These are phyloP conservation scores for Gobiocypris rarus DNA, from an alignment of 2,113 vertebrate species.

Conservation along the genomic window DNA sequence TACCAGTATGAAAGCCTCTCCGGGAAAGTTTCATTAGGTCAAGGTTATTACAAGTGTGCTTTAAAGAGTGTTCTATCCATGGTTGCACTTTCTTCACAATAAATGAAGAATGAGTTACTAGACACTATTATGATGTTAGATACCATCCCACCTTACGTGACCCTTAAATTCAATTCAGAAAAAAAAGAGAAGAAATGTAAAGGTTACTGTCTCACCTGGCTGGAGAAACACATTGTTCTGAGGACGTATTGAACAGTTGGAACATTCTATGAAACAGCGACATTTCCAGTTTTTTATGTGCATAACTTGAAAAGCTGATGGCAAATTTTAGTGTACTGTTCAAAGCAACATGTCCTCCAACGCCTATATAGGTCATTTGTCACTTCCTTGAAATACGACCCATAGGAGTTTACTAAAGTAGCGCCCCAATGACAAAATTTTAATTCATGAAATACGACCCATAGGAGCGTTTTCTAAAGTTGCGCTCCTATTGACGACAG, in stretches of 20 bases:
- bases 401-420: no score
- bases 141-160: background rate
- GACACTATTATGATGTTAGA: background rate
- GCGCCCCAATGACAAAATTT: no score
- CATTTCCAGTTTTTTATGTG: background rate
- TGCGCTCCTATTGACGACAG: no score
- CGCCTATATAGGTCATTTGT: no score
- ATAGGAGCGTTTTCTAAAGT: no score
- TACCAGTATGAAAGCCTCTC: constrained; percentile 6
- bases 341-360: no score
- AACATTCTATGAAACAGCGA: background rate
- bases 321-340: no score
- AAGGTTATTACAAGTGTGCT: constrained; percentile 21
- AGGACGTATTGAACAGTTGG: background rate
- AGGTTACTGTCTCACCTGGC: background rate
- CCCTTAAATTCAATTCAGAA: background rate
- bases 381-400: no score
- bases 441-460: no score
- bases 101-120: background rate
- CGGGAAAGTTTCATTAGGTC: background rate
- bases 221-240: background rate
- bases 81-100: background rate
- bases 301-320: background rate
- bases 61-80: background rate
- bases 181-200: constrained; percentile 11